Evolutionary conservation across 1,140 invertebrate genomes (phyloP).

Genomic region (Megathymus violae): DNA sequence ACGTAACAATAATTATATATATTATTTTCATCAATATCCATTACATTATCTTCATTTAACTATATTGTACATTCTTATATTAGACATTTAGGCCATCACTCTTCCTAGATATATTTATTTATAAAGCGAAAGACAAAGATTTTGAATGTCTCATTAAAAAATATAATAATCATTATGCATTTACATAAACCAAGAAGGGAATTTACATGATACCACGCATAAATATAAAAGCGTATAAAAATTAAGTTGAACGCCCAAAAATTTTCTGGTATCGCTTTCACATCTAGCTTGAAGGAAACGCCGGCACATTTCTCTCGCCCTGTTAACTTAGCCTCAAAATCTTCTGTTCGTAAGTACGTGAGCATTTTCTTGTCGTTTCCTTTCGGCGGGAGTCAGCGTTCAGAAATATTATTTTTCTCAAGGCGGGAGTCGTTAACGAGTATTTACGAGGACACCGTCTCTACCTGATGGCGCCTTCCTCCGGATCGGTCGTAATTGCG

Average conservation of each 20-base stretch:
- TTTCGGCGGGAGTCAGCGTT: slow-evolving; percentile 64
- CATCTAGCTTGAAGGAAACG: slow-evolving; percentile 51
- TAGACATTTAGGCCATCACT: no score
- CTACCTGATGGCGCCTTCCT: slow-evolving; percentile 75
- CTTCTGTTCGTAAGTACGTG: slow-evolving; percentile 64
- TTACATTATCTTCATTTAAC: no score
- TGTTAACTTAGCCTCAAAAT: slow-evolving; percentile 68
- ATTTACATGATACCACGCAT: background rate
- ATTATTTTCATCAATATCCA: no score
- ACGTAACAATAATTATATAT: no score
- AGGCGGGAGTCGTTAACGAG: slow-evolving; percentile 77
- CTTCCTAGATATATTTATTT: no score
- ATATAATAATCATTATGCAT: no score
- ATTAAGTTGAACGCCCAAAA: slow-evolving; percentile 25
- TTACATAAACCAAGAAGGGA: no score
- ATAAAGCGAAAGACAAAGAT: no score
- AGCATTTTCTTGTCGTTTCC: slow-evolving; percentile 67
- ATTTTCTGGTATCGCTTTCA: slow-evolving; percentile 49
- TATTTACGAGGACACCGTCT: slow-evolving; percentile 78
- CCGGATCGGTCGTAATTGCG: slow-evolving; percentile 75
- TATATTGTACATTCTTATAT: no score
- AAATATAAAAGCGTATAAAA: slow-evolving; percentile 9
- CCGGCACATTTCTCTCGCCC: slow-evolving; percentile 55
- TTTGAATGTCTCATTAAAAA: no score
- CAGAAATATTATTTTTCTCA: slow-evolving; percentile 79